Evolutionary conservation across 2,113 vertebrate species (phyloP).

Genomic region (Gallinago media): DNA sequence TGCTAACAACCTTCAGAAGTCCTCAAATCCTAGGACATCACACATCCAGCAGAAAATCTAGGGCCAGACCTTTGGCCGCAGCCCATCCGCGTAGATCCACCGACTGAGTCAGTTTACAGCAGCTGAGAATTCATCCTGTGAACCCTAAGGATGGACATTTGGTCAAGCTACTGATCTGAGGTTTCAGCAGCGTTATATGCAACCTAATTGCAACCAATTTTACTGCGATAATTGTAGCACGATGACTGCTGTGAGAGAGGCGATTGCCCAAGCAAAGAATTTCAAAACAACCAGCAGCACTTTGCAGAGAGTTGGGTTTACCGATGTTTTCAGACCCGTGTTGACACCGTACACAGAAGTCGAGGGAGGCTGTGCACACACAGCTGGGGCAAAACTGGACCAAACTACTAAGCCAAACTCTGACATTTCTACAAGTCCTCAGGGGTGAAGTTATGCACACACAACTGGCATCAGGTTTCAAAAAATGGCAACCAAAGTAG

Average conservation of each 20-base stretch:
- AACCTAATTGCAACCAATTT: constrained; percentile 37
- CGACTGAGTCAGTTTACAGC: neutral
- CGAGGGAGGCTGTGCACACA: neutral
- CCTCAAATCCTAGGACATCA: neutral
- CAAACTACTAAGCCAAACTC: constrained; percentile 13
- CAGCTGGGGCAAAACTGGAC: constrained; percentile 1
- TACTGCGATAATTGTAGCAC: constrained; percentile 8
- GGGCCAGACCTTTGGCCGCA: neutral
- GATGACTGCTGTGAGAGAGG: neutral
- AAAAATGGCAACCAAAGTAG: neutral
- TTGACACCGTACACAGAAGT: neutral
- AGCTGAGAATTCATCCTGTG: neutral
- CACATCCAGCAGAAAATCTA: neutral
- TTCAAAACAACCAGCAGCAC: neutral
- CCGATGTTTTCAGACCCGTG: neutral
- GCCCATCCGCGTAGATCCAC: neutral
- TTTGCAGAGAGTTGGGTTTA: neutral
- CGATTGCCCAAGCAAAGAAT: neutral
- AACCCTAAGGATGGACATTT: neutral
- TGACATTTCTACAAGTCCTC: neutral
- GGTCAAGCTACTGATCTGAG: neutral
- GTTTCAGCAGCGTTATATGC: constrained; percentile 2
- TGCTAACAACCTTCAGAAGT: constrained; percentile 4
- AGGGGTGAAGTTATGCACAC: neutral
- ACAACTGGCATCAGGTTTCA: neutral